Evolutionary conservation across 1,140 invertebrate genomes (phyloP).

Genomic region (Archivesica marissinica): DNA sequence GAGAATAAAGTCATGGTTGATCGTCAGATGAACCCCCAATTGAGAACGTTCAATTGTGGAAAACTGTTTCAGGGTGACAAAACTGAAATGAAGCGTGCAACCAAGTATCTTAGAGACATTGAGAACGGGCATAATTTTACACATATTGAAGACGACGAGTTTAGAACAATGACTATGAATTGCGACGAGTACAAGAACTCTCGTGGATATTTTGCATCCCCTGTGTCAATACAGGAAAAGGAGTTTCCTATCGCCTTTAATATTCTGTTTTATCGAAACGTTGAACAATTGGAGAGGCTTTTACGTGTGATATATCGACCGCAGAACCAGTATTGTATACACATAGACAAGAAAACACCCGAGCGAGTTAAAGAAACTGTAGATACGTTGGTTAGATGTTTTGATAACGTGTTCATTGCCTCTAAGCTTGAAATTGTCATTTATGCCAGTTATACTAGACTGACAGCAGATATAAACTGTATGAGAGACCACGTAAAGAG

Average conservation of each 20-base stretch:
- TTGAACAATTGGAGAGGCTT: constrained; percentile 63
- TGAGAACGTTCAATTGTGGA: constrained; percentile 12
- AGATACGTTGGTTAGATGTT: constrained; percentile 63
- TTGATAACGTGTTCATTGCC: constrained; percentile 75
- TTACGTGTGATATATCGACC: constrained; percentile 70
- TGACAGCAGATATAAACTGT: constrained; percentile 76
- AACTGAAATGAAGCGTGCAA: background rate
- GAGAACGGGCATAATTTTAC: background rate
- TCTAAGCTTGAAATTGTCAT: constrained; percentile 67
- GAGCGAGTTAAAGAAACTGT: constrained; percentile 53
- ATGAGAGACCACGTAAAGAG: constrained; percentile 69
- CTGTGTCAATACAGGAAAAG: constrained; percentile 50
- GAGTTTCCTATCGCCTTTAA: constrained; percentile 70
- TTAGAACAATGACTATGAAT: background rate
- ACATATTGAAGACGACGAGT: background rate
- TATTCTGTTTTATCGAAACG: constrained; percentile 65
- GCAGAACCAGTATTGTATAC: constrained; percentile 74
- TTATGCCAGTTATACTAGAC: constrained; percentile 68
- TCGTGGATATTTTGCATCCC: background rate
- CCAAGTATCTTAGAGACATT: background rate
- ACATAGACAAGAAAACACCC: constrained; percentile 66
- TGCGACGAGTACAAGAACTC: constrained; percentile 21
- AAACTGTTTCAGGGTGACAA: constrained; percentile 31
- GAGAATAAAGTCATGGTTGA: background rate
- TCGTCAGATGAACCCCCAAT: background rate